Percentiles rank a stretch among this genome's conserved stretches.
Evolutionary conservation across 2,113 vertebrate genomes (phyloP).

Genomic region (Labeo rohita): DNA sequence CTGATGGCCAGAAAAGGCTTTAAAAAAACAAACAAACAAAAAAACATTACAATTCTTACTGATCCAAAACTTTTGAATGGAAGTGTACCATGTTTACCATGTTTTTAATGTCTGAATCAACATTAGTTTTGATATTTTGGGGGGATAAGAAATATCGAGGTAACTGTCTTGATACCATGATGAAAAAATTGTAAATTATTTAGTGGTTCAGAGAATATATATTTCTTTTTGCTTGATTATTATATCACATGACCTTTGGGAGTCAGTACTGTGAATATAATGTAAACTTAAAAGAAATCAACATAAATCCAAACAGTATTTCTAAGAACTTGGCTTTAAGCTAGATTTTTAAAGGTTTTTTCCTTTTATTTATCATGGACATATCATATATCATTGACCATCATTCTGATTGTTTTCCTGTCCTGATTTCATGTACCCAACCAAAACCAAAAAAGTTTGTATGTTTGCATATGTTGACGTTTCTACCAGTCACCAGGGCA

Average conservation of each 20-base stretch:
- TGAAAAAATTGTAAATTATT: not conserved
- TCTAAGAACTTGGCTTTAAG: not conserved
- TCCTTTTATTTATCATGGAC: not conserved
- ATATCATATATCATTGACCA: not conserved
- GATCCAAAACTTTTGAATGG: no score
- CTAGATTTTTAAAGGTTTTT: not conserved
- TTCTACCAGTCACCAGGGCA: slow-evolving; percentile 6
- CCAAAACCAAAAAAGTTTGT: not conserved
- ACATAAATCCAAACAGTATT: not conserved
- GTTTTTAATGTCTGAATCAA: no score
- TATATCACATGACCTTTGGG: not conserved
- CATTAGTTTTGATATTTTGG: no score
- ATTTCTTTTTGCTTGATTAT: not conserved
- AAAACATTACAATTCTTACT: no score
- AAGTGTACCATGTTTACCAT: no score
- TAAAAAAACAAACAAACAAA: no score
- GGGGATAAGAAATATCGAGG: no score
- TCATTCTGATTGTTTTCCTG: not conserved
- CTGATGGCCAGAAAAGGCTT: no score
- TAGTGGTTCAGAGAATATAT: not conserved
- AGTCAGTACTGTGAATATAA: not conserved
- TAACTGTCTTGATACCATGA: no score
- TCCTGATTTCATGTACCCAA: not conserved
- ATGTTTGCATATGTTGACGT: not conserved
- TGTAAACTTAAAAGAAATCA: not conserved